These are phyloP conservation scores for Zapornia atra DNA, from an alignment of 2,113 vertebrate genomes.

Conservation along the genomic window DNA sequence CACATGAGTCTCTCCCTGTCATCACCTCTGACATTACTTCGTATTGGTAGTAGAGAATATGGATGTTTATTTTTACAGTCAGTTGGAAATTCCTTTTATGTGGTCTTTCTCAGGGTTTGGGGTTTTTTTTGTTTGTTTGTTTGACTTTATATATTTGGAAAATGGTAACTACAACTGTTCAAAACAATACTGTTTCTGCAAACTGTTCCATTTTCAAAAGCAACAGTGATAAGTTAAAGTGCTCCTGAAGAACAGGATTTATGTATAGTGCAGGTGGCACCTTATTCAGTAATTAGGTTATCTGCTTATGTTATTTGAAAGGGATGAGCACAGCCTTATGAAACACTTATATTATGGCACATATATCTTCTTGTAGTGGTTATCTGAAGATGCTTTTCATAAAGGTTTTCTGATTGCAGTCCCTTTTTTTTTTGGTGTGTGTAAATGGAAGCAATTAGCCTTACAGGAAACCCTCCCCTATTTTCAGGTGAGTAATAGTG, in stretches of 20 bases:
- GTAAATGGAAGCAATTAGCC: neutral
- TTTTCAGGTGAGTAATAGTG: slow-evolving; percentile 28
- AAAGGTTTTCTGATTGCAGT: neutral
- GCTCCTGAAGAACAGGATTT: neutral
- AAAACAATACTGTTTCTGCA: neutral
- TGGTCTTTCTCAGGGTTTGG: neutral
- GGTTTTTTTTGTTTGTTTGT: neutral
- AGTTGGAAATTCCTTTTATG: neutral
- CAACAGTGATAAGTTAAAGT: neutral
- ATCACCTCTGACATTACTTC: neutral
- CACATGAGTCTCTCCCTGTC: neutral
- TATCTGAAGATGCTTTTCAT: neutral
- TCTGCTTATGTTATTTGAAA: neutral
- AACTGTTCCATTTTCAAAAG: neutral
- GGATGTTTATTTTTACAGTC: neutral
- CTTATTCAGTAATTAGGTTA: neutral
- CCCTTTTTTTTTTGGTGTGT: neutral
- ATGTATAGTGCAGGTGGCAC: neutral
- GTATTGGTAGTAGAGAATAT: neutral
- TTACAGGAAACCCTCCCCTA: neutral
- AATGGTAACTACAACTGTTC: neutral
- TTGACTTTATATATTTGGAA: neutral
- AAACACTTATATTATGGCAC: neutral
- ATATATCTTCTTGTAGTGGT: neutral
- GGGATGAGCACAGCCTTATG: neutral